These are phyloP conservation scores for Tor tambroides DNA, from an alignment of 2,113 vertebrate species.

Conservation along the genomic window DNA sequence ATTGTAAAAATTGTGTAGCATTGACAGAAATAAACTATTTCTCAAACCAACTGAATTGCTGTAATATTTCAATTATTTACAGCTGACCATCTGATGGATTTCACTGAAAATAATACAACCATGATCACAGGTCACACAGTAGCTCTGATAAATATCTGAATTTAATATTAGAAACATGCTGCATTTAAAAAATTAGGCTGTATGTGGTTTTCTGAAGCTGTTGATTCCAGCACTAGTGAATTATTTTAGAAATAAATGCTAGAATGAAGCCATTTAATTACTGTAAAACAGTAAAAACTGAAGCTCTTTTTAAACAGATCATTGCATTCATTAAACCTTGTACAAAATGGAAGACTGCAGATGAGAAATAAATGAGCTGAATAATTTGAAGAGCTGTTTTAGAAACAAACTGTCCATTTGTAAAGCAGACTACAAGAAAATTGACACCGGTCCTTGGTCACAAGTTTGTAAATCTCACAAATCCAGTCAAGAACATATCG, in stretches of 20 bases:
- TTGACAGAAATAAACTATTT: too few species aligned
- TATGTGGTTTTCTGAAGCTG: background rate
- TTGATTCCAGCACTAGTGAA: background rate
- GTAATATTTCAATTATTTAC: background rate
- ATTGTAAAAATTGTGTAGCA: too few species aligned
- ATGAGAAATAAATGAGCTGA: too few species aligned
- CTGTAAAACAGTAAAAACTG: too few species aligned
- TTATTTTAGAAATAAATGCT: background rate
- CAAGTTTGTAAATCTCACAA: slow-evolving; percentile 1
- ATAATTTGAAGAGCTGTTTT: background rate
- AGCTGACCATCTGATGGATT: background rate
- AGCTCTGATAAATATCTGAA: background rate
- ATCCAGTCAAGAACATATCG: background rate
- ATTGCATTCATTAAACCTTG: background rate
- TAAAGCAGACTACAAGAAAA: background rate
- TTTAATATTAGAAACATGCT: background rate
- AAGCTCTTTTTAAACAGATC: background rate
- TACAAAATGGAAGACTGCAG: background rate
- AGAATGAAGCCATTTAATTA: too few species aligned
- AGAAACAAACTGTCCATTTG: background rate
- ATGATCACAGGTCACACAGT: background rate
- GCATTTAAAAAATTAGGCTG: background rate
- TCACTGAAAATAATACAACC: background rate
- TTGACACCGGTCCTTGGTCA: too few species aligned
- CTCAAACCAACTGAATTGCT: background rate